Percentiles rank a stretch among this genome's conserved stretches.
Evolutionary conservation across 2,888 invertebrate genomes (phyloP).

Genomic region (Diplolepis rosae): DNA sequence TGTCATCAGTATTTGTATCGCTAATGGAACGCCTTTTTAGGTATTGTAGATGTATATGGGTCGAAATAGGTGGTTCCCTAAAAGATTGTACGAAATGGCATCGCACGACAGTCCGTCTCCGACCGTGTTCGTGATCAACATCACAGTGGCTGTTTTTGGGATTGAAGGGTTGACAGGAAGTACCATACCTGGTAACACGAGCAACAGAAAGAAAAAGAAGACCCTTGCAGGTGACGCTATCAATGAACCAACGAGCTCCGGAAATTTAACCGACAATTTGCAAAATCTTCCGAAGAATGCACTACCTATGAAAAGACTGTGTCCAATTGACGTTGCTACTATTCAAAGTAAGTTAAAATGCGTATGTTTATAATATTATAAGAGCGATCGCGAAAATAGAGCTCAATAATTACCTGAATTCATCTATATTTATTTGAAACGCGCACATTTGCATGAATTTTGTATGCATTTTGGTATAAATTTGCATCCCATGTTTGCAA

Average conservation of each 20-base stretch:
- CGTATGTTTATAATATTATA: conserved; percentile 8
- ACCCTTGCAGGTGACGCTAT: no score
- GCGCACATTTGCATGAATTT: neutral
- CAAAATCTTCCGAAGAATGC: neutral
- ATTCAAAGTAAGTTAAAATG: conserved; percentile 6
- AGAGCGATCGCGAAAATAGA: neutral
- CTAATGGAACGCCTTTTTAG: no score
- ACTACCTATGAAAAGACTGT: neutral
- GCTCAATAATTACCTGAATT: neutral
- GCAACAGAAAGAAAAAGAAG: neutral
- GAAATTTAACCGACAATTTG: no score
- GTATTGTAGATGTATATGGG: conserved; percentile 4
- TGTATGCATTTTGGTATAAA: no score
- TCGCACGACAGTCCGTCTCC: conserved; percentile 5
- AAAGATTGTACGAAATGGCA: neutral
- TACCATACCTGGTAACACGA: neutral
- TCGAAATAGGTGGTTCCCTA: neutral
- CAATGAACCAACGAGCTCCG: no score
- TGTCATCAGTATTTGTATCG: no score
- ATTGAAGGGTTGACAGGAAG: neutral
- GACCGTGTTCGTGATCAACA: neutral
- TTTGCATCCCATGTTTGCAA: no score
- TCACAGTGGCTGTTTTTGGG: neutral
- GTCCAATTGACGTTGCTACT: neutral
- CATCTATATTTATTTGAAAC: neutral